Percentiles rank a stretch among this genome's conserved stretches.
Evolutionary conservation across 2,113 vertebrate species (phyloP).

Genomic region (Girardinichthys multiradiatus): DNA sequence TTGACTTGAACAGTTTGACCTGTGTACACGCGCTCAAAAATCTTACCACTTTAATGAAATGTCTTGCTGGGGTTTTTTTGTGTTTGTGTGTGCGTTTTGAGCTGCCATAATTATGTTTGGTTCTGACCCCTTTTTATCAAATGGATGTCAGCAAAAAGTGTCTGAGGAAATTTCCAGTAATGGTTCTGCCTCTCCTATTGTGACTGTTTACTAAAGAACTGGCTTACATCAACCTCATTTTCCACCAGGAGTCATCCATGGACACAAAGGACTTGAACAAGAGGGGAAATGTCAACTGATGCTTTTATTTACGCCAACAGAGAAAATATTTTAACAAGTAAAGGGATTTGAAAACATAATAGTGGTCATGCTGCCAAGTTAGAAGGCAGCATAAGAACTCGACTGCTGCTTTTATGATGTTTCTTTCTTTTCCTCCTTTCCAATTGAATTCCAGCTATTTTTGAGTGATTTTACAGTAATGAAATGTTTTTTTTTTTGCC

Average conservation of each 20-base stretch:
- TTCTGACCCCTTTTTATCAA: slow-evolving; percentile 37
- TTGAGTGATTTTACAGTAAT: slow-evolving; percentile 36
- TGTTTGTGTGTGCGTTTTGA: slow-evolving; percentile 11
- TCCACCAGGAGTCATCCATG: slow-evolving; percentile 43
- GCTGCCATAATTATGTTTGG: slow-evolving; percentile 40
- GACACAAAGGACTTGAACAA: slow-evolving; percentile 45
- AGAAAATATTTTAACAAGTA: slow-evolving; percentile 45
- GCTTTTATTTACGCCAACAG: slow-evolving; percentile 28
- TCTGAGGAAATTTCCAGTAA: slow-evolving; percentile 22
- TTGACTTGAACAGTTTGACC: slow-evolving; percentile 59
- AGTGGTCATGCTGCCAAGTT: slow-evolving; percentile 32
- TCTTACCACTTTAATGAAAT: slow-evolving; percentile 58
- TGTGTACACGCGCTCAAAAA: slow-evolving; percentile 35
- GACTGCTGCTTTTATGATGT: slow-evolving; percentile 65
- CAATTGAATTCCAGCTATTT: slow-evolving; percentile 28
- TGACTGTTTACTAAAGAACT: slow-evolving; percentile 35
- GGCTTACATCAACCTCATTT: slow-evolving; percentile 41
- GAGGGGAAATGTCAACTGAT: slow-evolving; percentile 33
- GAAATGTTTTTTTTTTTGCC: slow-evolving; percentile 27
- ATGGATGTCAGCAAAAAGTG: slow-evolving; percentile 44
- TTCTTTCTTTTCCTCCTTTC: slow-evolving; percentile 14
- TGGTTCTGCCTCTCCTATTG: slow-evolving; percentile 43
- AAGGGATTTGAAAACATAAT: slow-evolving; percentile 63
- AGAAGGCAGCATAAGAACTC: slow-evolving; percentile 22
- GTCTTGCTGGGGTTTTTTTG: slow-evolving; percentile 16